Evolutionary conservation across 2,888 invertebrate genomes (phyloP), one percentile per base, ranked within the genome.

Genomic region (Spodoptera exigua): DNA sequence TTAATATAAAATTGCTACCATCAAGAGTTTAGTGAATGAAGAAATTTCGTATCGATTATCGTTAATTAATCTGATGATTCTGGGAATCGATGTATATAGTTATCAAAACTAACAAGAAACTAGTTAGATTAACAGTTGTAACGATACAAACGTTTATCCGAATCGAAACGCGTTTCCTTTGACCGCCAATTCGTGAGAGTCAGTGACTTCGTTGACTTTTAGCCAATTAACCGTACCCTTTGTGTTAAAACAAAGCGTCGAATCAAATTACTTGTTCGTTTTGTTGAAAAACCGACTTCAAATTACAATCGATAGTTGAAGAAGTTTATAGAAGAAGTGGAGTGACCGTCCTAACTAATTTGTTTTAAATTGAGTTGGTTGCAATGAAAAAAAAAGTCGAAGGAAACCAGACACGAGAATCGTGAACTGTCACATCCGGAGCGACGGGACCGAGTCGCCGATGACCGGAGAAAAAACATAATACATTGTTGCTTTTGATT

Each of bases 331-430:
- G 80, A 84, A 85, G 84, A 85, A 83, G 74, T 76, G 70, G 82
- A 84, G 85, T 86, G 83, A 87, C 85, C 79, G 85, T 81, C 83
- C 85, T 80, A 77, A 70, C 80, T 83, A 87, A 89, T 90, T 89
- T 89, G 86, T 89, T 89, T 89, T 86, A 85, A 89, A 89, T 88
- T 86, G 89, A 86, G 84, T 83, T 84, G 71, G 74, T 27, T 27
- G 27, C 7, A 7, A 9, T 70, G 69, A 78, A 81, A 82, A 79
- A 74, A 82, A 82, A 85, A 84, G 86, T 82, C 71, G 74, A 81
- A 82, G 81, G 75, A 79, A 78, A 80, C 75, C 69, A 70, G 64
- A 64, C 74, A 74, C 78, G 43, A 67, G 57, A 66, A 61, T 62
- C 73, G 68, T 67, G 66, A 76, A 69, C 82, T 80, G 87, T 85